These are phyloP conservation scores for Shargacucullia verbasci DNA, from an alignment of 2,888 invertebrate species.

Conservation along the genomic window DNA sequence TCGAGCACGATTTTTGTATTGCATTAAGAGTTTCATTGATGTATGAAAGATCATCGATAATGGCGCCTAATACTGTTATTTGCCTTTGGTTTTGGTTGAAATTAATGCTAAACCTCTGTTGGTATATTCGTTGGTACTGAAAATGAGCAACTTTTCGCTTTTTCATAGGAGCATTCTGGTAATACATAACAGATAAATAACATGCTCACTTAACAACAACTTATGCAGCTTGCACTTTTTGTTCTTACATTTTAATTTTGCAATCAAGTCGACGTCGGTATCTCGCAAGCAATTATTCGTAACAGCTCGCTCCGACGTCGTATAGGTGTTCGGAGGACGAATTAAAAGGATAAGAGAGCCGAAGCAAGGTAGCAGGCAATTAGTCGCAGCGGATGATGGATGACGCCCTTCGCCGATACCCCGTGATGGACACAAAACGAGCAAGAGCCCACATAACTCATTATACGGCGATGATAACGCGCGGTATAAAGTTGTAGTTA, in stretches of 20 bases:
- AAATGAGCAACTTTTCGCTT: background rate
- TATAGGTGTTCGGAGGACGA: slow-evolving; percentile 81
- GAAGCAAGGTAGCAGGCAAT: slow-evolving; percentile 87
- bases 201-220: slow-evolving; percentile 65
- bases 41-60: slow-evolving; percentile 55
- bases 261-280: slow-evolving; percentile 72
- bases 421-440: slow-evolving; percentile 84
- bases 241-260: slow-evolving; percentile 70
- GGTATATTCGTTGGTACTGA: too few species aligned
- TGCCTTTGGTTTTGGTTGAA: slow-evolving; percentile 23
- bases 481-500: slow-evolving; percentile 83
- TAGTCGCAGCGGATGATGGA: slow-evolving; percentile 86
- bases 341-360: slow-evolving; percentile 85
- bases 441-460: slow-evolving; percentile 78
- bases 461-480: slow-evolving; percentile 87
- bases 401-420: slow-evolving; percentile 79
- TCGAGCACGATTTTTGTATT: slow-evolving; percentile 75
- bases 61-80: slow-evolving; percentile 34
- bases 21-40: slow-evolving; percentile 66
- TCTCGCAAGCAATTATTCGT: slow-evolving; percentile 81
- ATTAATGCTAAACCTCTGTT: slow-evolving; percentile 3
- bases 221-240: slow-evolving; percentile 69
- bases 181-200: slow-evolving; percentile 56
- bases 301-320: slow-evolving; percentile 70
- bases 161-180: slow-evolving; percentile 30